Percentiles rank a stretch among this genome's conserved stretches.
phyloP scores from a whole-genome alignment of 2,113 vertebrate species.

The Hypomesus transpacificus region DNA sequence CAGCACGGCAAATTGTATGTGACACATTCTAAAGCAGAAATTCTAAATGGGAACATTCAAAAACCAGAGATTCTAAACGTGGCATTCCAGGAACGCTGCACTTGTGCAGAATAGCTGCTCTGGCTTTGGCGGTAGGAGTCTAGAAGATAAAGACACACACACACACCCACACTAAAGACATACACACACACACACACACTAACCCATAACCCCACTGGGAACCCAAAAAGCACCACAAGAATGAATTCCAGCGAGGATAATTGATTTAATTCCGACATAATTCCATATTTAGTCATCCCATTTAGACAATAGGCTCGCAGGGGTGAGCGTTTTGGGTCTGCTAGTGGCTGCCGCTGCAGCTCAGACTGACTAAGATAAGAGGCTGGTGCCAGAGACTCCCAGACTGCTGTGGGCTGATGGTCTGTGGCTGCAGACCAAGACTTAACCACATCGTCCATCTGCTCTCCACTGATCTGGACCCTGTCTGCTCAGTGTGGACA shows the following conservation, averaged over 20 bases:
- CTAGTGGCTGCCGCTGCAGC: constrained; percentile 41
- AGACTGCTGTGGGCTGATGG: constrained; percentile 63
- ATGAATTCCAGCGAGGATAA: constrained; percentile 52
- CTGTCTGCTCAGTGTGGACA: neutral
- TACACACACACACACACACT: constrained; percentile 19
- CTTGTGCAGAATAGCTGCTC: constrained; percentile 61
- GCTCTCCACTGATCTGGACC: constrained; percentile 41
- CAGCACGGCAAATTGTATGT: constrained; percentile 46
- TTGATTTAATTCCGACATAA: constrained; percentile 69
- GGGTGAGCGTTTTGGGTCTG: constrained; percentile 54
- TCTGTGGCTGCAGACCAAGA: constrained; percentile 57
- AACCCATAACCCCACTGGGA: constrained; percentile 46
- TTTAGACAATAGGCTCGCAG: constrained; percentile 55
- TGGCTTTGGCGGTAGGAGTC: constrained; percentile 53
- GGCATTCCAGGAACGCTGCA: constrained; percentile 55
- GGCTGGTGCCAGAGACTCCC: constrained; percentile 60
- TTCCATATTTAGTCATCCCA: constrained; percentile 68
- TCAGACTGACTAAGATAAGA: constrained; percentile 58
- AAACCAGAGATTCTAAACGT: constrained; percentile 54
- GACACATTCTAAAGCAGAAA: constrained; percentile 49
- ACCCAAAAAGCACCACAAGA: constrained; percentile 49
- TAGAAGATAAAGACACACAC: constrained; percentile 40
- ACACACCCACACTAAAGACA: constrained; percentile 37
- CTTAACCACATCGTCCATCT: constrained; percentile 58
- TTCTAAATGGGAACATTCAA: constrained; percentile 50